phyloP scores from a whole-genome alignment of 35 echinoderm and acorn worm genomes.

The Ophiothrix spiculata region DNA sequence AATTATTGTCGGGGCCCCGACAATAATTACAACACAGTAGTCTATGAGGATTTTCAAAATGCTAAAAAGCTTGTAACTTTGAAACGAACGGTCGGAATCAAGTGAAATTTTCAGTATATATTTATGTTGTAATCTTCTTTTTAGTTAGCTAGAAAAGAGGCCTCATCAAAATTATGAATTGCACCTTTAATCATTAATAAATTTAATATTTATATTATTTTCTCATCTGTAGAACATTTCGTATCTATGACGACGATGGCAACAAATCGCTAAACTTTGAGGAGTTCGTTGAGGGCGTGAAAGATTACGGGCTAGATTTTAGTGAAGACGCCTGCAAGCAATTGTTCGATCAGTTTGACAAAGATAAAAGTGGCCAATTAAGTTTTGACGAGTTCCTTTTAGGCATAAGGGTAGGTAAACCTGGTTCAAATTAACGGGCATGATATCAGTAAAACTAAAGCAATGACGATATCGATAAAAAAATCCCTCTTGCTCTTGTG shows the following conservation, averaged over 20 bases:
- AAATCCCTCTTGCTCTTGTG: too few species aligned
- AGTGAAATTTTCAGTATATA: too few species aligned
- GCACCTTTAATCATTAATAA: too few species aligned
- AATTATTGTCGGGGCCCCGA: too few species aligned
- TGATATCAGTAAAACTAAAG: not conserved
- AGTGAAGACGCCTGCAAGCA: not conserved
- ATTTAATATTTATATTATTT: too few species aligned
- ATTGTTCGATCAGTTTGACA: conserved; percentile 21
- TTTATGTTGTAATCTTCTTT: too few species aligned
- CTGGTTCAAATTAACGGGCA: not conserved
- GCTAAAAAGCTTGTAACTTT: too few species aligned
- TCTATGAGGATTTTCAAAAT: too few species aligned
- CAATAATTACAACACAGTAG: too few species aligned
- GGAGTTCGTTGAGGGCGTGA: conserved; percentile 22
- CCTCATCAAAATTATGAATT: too few species aligned
- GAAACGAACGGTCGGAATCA: too few species aligned
- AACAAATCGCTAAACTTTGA: conserved; percentile 27
- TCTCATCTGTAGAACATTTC: conserved; percentile 29
- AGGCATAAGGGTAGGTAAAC: conserved; percentile 4
- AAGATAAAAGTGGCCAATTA: conserved; percentile 17
- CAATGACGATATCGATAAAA: not conserved
- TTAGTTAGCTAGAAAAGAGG: too few species aligned
- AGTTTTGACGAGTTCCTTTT: conserved; percentile 39
- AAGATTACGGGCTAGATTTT: not conserved
- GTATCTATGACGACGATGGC: conserved; percentile 37